Evolutionary conservation across 2,888 invertebrate species (phyloP).

Genomic region (Empis stercorea): DNA sequence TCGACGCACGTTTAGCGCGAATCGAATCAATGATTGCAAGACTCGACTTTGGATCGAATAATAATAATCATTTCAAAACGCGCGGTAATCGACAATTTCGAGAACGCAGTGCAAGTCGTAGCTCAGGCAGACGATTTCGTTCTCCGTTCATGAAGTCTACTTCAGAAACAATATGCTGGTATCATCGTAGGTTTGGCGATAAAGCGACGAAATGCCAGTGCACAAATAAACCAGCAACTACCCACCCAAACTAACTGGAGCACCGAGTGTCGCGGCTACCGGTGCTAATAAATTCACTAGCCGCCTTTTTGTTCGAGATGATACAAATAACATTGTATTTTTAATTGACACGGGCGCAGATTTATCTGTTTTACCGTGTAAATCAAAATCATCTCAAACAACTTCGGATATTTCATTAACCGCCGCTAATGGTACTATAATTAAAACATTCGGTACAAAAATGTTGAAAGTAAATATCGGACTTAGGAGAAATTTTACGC

Average conservation of each 20-base stretch:
- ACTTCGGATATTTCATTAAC: neutral
- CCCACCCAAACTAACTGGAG: neutral
- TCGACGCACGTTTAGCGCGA: too few species aligned
- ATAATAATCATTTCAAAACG: neutral
- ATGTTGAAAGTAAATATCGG: slow-evolving; percentile 4
- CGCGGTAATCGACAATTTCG: neutral
- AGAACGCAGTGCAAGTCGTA: neutral
- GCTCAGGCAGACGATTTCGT: neutral
- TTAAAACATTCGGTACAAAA: slow-evolving; percentile 4
- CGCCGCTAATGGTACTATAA: slow-evolving; percentile 1
- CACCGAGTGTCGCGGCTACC: neutral
- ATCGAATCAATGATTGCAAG: neutral
- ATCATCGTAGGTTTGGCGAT: neutral
- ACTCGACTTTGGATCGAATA: neutral
- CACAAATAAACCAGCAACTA: neutral
- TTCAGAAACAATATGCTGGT: neutral
- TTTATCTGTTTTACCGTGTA: neutral
- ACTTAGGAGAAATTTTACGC: slow-evolving; percentile 1
- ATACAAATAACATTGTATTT: neutral
- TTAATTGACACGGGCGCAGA: neutral
- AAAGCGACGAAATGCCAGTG: neutral
- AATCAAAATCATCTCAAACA: neutral
- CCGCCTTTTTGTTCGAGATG: neutral
- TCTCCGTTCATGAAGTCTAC: neutral
- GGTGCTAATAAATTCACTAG: neutral